phyloP scores from a whole-genome alignment of 92 coral and sea anemone genomes.

The Siderastrea siderea region DNA sequence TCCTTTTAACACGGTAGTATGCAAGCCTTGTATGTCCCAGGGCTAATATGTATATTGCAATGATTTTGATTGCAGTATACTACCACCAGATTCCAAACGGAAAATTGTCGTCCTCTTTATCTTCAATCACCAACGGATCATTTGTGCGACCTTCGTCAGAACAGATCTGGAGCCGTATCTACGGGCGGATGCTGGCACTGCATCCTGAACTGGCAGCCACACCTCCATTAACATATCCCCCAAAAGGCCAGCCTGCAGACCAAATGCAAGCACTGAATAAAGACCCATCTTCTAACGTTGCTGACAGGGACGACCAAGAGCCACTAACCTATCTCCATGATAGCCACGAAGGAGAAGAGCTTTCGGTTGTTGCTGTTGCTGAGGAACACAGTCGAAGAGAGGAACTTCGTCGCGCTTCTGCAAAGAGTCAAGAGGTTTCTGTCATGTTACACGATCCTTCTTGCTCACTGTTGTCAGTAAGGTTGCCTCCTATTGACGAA shows the following conservation, averaged over 20 bases:
- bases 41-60: too few species aligned
- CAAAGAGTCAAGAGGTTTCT: neutral
- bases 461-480: constrained; percentile 12
- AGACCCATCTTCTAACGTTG: neutral
- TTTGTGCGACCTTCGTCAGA: neutral
- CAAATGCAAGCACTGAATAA: neutral
- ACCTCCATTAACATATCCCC: neutral
- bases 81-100: neutral
- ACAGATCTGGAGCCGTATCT: constrained; percentile 12
- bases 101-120: neutral
- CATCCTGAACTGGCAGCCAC: neutral
- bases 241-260: neutral
- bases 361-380: too few species aligned
- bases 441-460: neutral
- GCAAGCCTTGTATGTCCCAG: too few species aligned
- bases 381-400: too few species aligned
- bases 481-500: constrained; percentile 17
- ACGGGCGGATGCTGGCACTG: neutral
- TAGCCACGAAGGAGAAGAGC: too few species aligned
- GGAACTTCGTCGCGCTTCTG: too few species aligned
- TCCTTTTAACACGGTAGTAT: too few species aligned
- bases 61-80: neutral
- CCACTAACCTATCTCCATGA: neutral
- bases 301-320: neutral
- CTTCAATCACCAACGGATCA: neutral